Evolutionary conservation across 2,888 invertebrate species (phyloP).

Genomic region (Habrosyne pyritoides): DNA sequence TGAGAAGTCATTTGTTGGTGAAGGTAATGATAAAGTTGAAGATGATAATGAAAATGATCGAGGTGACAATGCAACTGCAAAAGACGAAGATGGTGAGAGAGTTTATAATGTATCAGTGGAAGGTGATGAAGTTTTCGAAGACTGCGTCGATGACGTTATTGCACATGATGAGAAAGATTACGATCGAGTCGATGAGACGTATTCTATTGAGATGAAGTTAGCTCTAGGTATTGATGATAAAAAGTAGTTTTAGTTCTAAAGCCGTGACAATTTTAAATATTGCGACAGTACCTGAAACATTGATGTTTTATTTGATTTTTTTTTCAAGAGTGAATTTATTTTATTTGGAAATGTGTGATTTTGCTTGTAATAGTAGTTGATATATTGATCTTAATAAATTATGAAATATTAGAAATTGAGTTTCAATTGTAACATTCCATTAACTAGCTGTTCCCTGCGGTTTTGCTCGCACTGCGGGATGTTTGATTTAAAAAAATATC

Average conservation of each 20-base stretch:
- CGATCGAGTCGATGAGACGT: conserved; percentile 56
- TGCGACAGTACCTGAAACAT: not conserved
- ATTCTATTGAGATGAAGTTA: conserved; percentile 74
- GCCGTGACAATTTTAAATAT: not conserved
- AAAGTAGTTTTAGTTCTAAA: conserved; percentile 12
- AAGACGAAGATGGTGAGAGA: conserved; percentile 13
- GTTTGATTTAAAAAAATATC: no score
- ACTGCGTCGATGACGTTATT: conserved; percentile 55
- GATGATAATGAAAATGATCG: conserved; percentile 18
- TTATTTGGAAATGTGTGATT: conserved; percentile 3
- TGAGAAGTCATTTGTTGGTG: conserved; percentile 17
- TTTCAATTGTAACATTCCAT: not conserved
- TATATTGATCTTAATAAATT: conserved; percentile 6
- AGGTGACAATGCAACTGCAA: conserved; percentile 4
- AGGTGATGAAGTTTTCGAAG: conserved; percentile 63
- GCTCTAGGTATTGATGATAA: conserved; percentile 56
- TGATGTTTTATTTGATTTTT: not conserved
- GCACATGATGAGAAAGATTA: conserved; percentile 29
- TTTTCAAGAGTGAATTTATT: conserved; percentile 1
- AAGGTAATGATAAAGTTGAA: conserved; percentile 15
- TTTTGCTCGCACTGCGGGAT: no score
- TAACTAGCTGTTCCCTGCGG: no score
- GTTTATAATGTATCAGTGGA: conserved; percentile 27
- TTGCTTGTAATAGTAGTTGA: conserved; percentile 1
- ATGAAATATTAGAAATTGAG: not conserved